These are phyloP conservation scores for Amphiprion ocellaris DNA, from an alignment of 2,113 vertebrate genomes.

Conservation along the genomic window DNA sequence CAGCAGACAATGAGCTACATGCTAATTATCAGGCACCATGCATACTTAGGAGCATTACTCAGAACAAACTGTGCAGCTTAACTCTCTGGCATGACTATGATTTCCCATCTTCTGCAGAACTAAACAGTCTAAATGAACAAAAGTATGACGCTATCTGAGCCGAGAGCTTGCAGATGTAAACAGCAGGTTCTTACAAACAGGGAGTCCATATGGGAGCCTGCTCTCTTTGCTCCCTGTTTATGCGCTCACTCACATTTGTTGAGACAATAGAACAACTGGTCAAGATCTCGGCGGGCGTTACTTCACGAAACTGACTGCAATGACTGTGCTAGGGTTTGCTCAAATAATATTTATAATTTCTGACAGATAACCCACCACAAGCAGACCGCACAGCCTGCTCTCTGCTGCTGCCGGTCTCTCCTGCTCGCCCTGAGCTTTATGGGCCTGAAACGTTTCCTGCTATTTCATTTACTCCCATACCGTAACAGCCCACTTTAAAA, in stretches of 20 bases:
- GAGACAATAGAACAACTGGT: conserved; percentile 66
- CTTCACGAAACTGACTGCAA: conserved; percentile 34
- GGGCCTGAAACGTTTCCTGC: conserved; percentile 60
- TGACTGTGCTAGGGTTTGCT: conserved; percentile 19
- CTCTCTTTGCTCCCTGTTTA: conserved; percentile 60
- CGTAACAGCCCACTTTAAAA: conserved; percentile 58
- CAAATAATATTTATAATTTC: conserved; percentile 73
- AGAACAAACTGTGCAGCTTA: not conserved
- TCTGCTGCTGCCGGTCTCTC: conserved; percentile 29
- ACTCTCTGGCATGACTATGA: not conserved
- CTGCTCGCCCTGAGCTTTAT: conserved; percentile 51
- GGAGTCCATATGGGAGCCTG: conserved; percentile 39
- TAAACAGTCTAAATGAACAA: conserved; percentile 24
- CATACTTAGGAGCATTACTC: not conserved
- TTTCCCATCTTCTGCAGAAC: conserved; percentile 17
- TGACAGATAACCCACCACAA: conserved; percentile 64
- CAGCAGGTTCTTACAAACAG: conserved; percentile 34
- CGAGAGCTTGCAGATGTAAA: conserved; percentile 50
- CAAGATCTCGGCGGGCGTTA: conserved; percentile 43
- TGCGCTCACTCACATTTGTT: conserved; percentile 64
- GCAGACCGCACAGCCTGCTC: conserved; percentile 64
- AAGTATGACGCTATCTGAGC: conserved; percentile 25
- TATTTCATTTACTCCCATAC: conserved; percentile 49
- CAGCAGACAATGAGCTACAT: conserved; percentile 27
- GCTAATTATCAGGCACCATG: conserved; percentile 28